Evolutionary conservation across 2,888 invertebrate genomes (phyloP).

Genomic region (Onthophagus sagittarius): DNA sequence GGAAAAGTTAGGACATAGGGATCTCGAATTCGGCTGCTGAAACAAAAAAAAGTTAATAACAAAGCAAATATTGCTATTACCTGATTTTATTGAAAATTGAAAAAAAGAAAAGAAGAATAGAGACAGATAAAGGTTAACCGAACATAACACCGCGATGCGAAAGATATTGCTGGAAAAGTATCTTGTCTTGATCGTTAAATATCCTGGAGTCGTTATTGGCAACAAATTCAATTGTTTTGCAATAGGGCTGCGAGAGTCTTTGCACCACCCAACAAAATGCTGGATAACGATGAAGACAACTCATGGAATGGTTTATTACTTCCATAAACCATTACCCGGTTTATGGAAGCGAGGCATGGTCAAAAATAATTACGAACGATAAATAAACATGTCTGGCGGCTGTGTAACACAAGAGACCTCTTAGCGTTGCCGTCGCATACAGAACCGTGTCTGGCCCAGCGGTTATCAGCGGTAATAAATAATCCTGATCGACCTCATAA

Average conservation of each 20-base stretch:
- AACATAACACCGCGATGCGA: no score
- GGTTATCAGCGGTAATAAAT: background rate
- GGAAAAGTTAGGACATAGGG: no score
- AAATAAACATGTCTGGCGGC: background rate
- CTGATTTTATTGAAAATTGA: no score
- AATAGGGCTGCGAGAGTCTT: background rate
- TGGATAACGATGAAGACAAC: slow-evolving; percentile 1
- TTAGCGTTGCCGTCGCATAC: no score
- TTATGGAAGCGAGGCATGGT: slow-evolving; percentile 11
- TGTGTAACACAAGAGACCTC: background rate
- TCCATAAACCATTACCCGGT: no score
- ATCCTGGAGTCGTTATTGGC: slow-evolving; percentile 7
- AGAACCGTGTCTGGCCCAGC: slow-evolving; percentile 2
- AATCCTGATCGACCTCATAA: slow-evolving; percentile 3
- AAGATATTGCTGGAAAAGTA: no score
- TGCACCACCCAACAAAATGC: background rate
- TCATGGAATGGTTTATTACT: background rate
- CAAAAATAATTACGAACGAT: background rate
- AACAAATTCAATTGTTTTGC: slow-evolving; percentile 23
- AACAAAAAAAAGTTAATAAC: no score
- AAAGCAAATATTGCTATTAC: no score
- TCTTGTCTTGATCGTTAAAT: no score
- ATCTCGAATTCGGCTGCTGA: no score
- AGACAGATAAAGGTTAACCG: no score
- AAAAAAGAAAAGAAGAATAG: no score